Conservation (phyloP, 1,140 invertebrate species). For the Rhopalosiphum maidis region DNA sequence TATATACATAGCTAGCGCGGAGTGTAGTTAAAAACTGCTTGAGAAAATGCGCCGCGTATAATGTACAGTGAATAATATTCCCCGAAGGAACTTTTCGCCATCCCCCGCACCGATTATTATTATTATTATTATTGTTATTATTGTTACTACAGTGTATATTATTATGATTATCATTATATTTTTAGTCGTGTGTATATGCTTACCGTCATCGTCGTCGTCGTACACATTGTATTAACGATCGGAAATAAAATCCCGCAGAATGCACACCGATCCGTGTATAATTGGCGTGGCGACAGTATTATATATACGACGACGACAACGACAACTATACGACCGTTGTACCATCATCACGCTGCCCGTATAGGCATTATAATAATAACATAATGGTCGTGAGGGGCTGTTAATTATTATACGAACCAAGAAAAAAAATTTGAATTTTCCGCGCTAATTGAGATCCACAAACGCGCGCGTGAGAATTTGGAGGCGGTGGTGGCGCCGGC, state of each 20-base stretch:
- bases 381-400: not conserved
- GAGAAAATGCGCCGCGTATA: not conserved
- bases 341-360: not conserved
- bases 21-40: constrained; percentile 39
- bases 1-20: not conserved
- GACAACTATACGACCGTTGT: not conserved
- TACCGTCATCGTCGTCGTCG: constrained; percentile 22
- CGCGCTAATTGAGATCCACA: constrained; percentile 28
- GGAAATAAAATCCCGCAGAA: constrained; percentile 54
- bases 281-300: constrained; percentile 50
- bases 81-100: constrained; percentile 43
- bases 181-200: not conserved
- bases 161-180: constrained; percentile 11
- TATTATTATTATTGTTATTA: constrained; percentile 6
- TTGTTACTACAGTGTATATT: not conserved
- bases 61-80: constrained; percentile 12
- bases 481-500: not conserved
- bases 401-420: constrained; percentile 16
- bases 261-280: constrained; percentile 55
- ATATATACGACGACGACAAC: not conserved
- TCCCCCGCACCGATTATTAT: not conserved
- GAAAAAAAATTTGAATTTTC: constrained; percentile 22
- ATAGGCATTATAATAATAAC: not conserved
- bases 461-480: constrained; percentile 4
- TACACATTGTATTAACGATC: constrained; percentile 49